phyloP scores from a whole-genome alignment of 2,888 invertebrate genomes.

The Aphelenchoides bicaudatus region DNA sequence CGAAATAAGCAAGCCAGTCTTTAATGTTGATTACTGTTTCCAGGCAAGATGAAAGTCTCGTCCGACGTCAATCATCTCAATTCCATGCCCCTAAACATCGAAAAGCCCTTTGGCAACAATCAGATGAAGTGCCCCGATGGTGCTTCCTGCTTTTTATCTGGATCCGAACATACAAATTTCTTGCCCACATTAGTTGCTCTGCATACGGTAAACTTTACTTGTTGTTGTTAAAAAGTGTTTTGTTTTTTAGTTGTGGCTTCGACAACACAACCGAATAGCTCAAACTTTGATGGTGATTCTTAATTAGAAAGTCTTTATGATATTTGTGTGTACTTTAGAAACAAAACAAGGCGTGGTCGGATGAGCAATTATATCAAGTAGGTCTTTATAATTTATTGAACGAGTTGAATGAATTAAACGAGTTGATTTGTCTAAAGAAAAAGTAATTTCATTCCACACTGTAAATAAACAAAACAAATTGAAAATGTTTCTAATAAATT shows the following conservation, averaged over 20 bases:
- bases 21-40: not conserved
- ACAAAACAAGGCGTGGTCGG: constrained; percentile 57
- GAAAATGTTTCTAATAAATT: no score
- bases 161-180: constrained; percentile 47
- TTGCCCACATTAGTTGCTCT: constrained; percentile 50
- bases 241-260: constrained; percentile 55
- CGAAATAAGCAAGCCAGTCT: not conserved
- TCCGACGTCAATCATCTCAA: constrained; percentile 9
- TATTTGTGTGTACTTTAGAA: constrained; percentile 6
- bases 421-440: no score
- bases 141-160: constrained; percentile 12
- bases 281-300: constrained; percentile 39
- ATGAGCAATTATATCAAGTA: constrained; percentile 60
- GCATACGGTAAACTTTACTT: no score
- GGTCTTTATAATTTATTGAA: no score
- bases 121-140: constrained; percentile 20
- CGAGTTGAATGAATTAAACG: no score
- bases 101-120: not conserved
- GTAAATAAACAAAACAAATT: no score
- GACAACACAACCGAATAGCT: constrained; percentile 59
- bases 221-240: no score
- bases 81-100: constrained; percentile 13
- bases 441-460: no score
- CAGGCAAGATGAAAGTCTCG: constrained; percentile 18
- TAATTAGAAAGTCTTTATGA: not conserved